Evolutionary conservation across 2,797 vertebrate genomes (phyloP).

Genomic region (Florisuga fusca): DNA sequence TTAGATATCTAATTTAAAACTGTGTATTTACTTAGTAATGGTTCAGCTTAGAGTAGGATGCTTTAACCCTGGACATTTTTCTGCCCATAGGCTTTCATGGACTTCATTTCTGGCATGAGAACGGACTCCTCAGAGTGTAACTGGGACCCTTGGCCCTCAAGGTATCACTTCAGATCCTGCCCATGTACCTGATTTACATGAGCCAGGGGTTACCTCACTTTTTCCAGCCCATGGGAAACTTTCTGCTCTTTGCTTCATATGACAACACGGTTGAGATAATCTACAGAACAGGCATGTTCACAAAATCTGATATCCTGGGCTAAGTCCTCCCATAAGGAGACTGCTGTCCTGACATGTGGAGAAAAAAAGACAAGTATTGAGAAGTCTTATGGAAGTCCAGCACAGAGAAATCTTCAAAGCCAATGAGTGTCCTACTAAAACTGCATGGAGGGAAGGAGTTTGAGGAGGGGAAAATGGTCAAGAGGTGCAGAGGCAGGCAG

Average conservation of each 20-base stretch:
- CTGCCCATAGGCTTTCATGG: not conserved
- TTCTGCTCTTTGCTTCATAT: not conserved
- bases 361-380: not conserved
- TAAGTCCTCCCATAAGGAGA: accelerated
- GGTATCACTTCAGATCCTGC: not conserved
- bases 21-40: not conserved
- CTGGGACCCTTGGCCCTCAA: not conserved
- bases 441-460: not conserved
- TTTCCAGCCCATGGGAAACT: not conserved
- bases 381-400: not conserved
- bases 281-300: not conserved
- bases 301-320: not conserved
- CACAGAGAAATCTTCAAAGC: not conserved
- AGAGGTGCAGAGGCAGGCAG: not conserved
- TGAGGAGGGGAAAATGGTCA: not conserved
- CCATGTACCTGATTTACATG: accelerated
- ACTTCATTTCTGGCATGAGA: not conserved
- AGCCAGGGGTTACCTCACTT: not conserved
- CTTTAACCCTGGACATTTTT: not conserved
- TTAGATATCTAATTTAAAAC: not conserved
- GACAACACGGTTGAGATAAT: not conserved
- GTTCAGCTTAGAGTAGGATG: not conserved
- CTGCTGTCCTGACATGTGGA: not conserved
- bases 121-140: not conserved
- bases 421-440: not conserved